Percentiles rank a stretch among this genome's conserved stretches.
Conservation (phyloP, 2,113 vertebrate genomes). For the Cheilinus undulatus region DNA sequence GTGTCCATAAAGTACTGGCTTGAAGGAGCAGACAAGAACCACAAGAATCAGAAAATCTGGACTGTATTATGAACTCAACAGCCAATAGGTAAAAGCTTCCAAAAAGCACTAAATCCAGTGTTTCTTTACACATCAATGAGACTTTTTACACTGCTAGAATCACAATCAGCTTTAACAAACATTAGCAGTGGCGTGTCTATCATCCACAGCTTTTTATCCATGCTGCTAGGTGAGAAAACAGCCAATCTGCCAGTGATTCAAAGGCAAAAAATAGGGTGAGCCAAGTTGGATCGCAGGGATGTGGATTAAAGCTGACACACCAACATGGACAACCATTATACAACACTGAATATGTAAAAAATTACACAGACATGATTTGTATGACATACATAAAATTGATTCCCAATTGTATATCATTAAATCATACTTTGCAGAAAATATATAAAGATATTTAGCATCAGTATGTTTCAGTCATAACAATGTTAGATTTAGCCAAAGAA, state of each 20-base stretch:
- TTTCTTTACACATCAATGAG: too few relatives aligned
- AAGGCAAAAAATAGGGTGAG: constrained; percentile 5
- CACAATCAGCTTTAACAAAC: too few relatives aligned
- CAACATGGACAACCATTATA: background rate
- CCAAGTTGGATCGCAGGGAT: background rate
- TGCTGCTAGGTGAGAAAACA: constrained; percentile 30
- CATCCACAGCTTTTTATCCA: constrained; percentile 5
- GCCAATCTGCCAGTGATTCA: constrained; percentile 25
- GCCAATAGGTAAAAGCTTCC: too few relatives aligned
- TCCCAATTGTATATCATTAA: background rate
- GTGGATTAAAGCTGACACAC: constrained; percentile 3
- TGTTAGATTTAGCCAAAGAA: too few relatives aligned
- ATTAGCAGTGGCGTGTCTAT: background rate
- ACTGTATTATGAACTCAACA: background rate
- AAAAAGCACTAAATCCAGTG: too few relatives aligned
- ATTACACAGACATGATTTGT: background rate
- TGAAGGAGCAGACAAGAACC: background rate
- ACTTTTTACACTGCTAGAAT: background rate
- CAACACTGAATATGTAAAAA: background rate
- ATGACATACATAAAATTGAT: background rate
- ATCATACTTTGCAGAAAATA: too few relatives aligned
- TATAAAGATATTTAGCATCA: too few relatives aligned
- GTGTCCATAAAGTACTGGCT: background rate
- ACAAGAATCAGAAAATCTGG: background rate
- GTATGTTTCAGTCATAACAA: too few relatives aligned